Percentiles rank a stretch among this genome's conserved stretches.
These are phyloP conservation scores for Bombus consobrinus DNA, from an alignment of 1,140 invertebrate species.

Conservation along the genomic window DNA sequence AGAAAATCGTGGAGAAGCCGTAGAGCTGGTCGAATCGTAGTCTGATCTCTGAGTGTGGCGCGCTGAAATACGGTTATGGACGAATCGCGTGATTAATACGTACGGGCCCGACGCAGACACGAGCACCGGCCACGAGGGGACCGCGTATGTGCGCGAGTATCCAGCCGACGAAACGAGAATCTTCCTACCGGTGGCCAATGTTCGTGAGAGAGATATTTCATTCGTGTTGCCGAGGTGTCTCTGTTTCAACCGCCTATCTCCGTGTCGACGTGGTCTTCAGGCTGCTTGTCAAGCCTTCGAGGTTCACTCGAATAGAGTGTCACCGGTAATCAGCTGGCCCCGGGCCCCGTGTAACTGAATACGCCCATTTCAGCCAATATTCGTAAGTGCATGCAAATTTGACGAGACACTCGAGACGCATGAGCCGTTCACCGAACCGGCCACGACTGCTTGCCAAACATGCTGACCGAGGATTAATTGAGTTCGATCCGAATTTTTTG, in stretches of 20 bases:
- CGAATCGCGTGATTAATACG: slow-evolving; percentile 79
- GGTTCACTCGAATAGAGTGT: slow-evolving; percentile 32
- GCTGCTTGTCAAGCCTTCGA: slow-evolving; percentile 63
- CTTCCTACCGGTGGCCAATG: slow-evolving; percentile 57
- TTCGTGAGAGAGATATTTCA: slow-evolving; percentile 76
- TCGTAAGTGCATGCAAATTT: slow-evolving; percentile 41
- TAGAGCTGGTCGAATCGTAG: slow-evolving; percentile 2
- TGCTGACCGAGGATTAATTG: slow-evolving; percentile 12
- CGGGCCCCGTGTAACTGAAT: slow-evolving; percentile 24
- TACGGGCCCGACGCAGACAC: slow-evolving; percentile 59
- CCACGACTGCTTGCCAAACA: not conserved
- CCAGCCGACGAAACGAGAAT: slow-evolving; percentile 57
- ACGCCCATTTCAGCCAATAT: slow-evolving; percentile 34
- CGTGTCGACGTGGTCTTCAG: slow-evolving; percentile 40
- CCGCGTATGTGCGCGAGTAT: slow-evolving; percentile 37
- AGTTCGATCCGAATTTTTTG: slow-evolving; percentile 10
- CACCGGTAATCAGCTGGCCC: slow-evolving; percentile 32
- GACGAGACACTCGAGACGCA: slow-evolving; percentile 32
- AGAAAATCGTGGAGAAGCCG: not conserved
- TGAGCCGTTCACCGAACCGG: slow-evolving; percentile 17
- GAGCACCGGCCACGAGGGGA: slow-evolving; percentile 32
- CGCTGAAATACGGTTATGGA: slow-evolving; percentile 76
- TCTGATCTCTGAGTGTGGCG: slow-evolving; percentile 44
- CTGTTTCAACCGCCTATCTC: slow-evolving; percentile 68
- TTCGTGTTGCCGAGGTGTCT: slow-evolving; percentile 57